Evolutionary conservation across 1,140 invertebrate genomes (phyloP), one percentile per base, ranked within the genome.

Genomic region (Bombus breviceps): DNA sequence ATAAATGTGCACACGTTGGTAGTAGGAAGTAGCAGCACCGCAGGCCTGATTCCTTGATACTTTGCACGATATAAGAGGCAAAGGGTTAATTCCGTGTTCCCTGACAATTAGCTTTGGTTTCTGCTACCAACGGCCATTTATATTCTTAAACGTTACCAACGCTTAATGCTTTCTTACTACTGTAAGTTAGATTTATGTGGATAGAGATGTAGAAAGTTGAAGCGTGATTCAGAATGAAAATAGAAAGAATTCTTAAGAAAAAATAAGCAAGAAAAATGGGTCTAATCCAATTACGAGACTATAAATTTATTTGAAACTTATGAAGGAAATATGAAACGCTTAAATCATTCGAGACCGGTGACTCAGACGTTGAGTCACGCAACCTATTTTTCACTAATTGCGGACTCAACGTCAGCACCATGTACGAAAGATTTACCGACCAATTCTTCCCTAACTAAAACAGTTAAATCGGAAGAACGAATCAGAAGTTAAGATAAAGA

Each of bases 11-110:
- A 22, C 34, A 39, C 12, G 28, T 10, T n/a, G 41, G 43, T 53
- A 53, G 47, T 53, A 53, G 18, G 47, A 53, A 53, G 43, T n/a
- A 25, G 18, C 47, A 74, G 3, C 28, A 28, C 72, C 28, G 72
- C 13, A 9, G 72, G 41, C 71, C 6, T 73, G 71, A 73, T 73
- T 41, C 41, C 41, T 53, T 25, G 73, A 53, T 74, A 34, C 25
- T 47, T 25, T 53, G 8, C 73, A 25, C 43, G 43, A 47, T 53
- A 47, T 34, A 68, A 34, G 32, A 68, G 32, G 39, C 39, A 47
- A 73, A 43, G 72, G 39, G 72, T 73, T 43, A 43, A 32, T 73
- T 73, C 41, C 72, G 41, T 43, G 41, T 73, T 73, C 34, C 25
- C 39, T 73, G 72, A 73, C 41, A 73, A 73, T 73, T 43, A 73